phyloP scores from a whole-genome alignment of 2,113 vertebrate genomes.

The Charadrius vociferus region DNA sequence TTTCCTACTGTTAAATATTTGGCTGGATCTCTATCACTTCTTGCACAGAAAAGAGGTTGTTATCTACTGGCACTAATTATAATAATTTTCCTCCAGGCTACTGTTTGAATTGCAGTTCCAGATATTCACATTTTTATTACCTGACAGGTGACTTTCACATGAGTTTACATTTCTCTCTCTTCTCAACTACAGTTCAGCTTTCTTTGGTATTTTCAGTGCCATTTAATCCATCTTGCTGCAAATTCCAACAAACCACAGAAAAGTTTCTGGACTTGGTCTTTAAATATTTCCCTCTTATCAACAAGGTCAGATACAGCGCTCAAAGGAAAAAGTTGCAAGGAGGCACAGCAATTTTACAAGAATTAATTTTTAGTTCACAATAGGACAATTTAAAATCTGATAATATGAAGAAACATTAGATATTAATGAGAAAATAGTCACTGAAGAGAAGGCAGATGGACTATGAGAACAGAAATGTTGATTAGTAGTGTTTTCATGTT shows the following conservation, averaged over 20 bases:
- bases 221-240: not conserved
- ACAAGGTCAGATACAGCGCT: not conserved
- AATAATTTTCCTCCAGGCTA: not conserved
- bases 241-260: not conserved
- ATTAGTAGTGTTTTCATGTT: not conserved
- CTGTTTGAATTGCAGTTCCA: not conserved
- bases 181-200: not conserved
- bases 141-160: not conserved
- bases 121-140: not conserved
- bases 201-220: not conserved
- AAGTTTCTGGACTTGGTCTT: not conserved
- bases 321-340: not conserved
- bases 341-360: not conserved
- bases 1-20: slow-evolving; percentile 3
- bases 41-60: not conserved
- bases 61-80: not conserved
- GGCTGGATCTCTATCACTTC: not conserved
- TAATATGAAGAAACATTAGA: not conserved
- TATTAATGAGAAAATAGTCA: not conserved
- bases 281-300: not conserved
- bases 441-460: not conserved
- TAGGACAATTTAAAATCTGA: not conserved
- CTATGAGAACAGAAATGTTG: not conserved
- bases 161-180: not conserved
- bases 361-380: not conserved